Evolutionary conservation across 2,797 vertebrate species (phyloP).

Genomic region (Gadopsis marmoratus): DNA sequence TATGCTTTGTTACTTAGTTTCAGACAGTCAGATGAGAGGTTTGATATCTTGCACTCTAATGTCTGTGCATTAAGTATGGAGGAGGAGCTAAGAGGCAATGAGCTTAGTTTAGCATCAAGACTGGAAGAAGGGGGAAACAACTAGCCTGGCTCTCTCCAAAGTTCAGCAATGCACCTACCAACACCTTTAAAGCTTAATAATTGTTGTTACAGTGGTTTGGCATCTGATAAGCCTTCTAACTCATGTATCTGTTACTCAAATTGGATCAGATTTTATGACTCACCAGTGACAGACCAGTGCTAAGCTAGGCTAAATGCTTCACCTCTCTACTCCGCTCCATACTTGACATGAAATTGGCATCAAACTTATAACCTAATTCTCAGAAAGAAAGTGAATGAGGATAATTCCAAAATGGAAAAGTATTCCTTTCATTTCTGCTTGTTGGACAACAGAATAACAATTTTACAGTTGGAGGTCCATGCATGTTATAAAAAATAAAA

Average conservation of each 20-base stretch:
- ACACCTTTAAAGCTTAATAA: background rate
- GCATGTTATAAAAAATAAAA: background rate
- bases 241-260: background rate
- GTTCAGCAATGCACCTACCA: background rate
- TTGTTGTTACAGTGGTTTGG: background rate
- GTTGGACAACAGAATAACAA: background rate
- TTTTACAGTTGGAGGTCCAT: background rate
- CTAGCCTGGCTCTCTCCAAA: background rate
- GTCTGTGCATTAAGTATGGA: background rate
- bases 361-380: background rate
- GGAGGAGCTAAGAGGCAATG: background rate
- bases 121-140: background rate
- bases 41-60: background rate
- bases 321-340: background rate
- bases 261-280: background rate
- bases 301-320: background rate
- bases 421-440: background rate
- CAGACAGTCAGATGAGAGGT: background rate
- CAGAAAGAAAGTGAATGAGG: background rate
- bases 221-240: background rate
- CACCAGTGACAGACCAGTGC: background rate
- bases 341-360: no score
- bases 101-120: background rate
- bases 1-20: background rate
- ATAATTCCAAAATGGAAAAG: background rate